Evolutionary conservation across 2,113 vertebrate genomes (phyloP), one percentile per base, ranked within the genome.

Genomic region (Osmerus eperlanus): DNA sequence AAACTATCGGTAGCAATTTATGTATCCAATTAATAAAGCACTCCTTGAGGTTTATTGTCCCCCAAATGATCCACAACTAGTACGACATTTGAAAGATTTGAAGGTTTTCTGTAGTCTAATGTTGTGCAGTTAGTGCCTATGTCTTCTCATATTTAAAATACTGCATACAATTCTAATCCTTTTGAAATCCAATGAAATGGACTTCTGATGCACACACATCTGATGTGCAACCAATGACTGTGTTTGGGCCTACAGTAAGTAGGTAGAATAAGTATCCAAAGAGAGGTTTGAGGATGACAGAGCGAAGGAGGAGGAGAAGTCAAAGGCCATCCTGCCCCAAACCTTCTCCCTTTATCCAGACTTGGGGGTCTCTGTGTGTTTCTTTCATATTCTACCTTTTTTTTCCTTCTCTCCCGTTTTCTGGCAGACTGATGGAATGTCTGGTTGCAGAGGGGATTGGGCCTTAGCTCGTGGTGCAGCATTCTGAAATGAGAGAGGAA

Each of bases 391-490:
- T 77, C n/a, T 79, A 68, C 74, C 61, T 7, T 60, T 67, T 67
- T 63, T 74, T 52, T 29, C 14, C 61, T 84, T 81, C 76, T 68
- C 76, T 64, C 19, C 53, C 89, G 92, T 92, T 93, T 94, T 80
- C 93, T 96, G 94, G 94, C 95, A 94, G 94, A 94, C 94, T 92
- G 92, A 90, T 91, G 94, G 95, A 96, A 96, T 96, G 95, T 96
- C 95, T 95, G 92, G 93, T 92, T 94, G 92, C 90, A 89, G 84
- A 92, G 92, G 89, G 76, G 74, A 74, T 71, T 72, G 80, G 65
- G 92, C 92, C 92, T 92, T 90, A 91, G 90, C 93, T 94, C 92
- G 91, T 82, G 89, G 89, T 90, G 91, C 89, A 93, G 91, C 90
- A 92, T 93, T 91, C 90, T 93, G 92, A 93, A 93, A 90, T 89